Evolutionary conservation across 2,797 vertebrate genomes (phyloP).

Genomic region (Darevskia nairensis): DNA sequence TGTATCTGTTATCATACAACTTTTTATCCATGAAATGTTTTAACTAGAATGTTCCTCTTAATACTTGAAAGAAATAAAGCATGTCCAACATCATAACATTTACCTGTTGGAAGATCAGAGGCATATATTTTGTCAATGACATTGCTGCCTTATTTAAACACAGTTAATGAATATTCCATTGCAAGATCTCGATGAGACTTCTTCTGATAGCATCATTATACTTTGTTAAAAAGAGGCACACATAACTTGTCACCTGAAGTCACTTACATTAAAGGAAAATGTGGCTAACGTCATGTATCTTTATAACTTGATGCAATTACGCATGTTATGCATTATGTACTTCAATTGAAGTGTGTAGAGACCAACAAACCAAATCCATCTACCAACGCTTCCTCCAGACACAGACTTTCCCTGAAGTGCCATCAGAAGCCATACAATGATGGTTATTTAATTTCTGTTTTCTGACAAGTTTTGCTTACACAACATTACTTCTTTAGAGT

Average conservation of each 20-base stretch:
- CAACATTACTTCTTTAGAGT: neutral
- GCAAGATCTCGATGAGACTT: slow-evolving; percentile 11
- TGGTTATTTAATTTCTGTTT: neutral
- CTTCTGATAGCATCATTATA: neutral
- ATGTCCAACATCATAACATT: neutral
- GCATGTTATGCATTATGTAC: neutral
- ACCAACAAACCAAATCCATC: slow-evolving; percentile 9
- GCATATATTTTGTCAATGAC: neutral
- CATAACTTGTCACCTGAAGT: slow-evolving; percentile 26
- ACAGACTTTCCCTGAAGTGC: slow-evolving; percentile 23
- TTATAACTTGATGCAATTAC: slow-evolving; percentile 12
- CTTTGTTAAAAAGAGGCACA: neutral
- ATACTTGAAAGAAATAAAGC: slow-evolving; percentile 32
- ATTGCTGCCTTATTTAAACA: slow-evolving; percentile 39
- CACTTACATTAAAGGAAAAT: slow-evolving; percentile 9
- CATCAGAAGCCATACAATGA: slow-evolving; percentile 13
- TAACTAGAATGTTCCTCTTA: slow-evolving; percentile 30
- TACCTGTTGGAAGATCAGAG: slow-evolving; percentile 21
- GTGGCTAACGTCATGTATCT: neutral
- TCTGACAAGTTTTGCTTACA: neutral
- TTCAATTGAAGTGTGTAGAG: slow-evolving; percentile 9
- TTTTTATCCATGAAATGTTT: slow-evolving; percentile 13
- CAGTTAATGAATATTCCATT: slow-evolving; percentile 41
- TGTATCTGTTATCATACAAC: neutral
- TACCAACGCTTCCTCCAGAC: slow-evolving; percentile 18